Evolutionary conservation across 2,113 vertebrate genomes (phyloP).

Genomic region (Caranx ignobilis): DNA sequence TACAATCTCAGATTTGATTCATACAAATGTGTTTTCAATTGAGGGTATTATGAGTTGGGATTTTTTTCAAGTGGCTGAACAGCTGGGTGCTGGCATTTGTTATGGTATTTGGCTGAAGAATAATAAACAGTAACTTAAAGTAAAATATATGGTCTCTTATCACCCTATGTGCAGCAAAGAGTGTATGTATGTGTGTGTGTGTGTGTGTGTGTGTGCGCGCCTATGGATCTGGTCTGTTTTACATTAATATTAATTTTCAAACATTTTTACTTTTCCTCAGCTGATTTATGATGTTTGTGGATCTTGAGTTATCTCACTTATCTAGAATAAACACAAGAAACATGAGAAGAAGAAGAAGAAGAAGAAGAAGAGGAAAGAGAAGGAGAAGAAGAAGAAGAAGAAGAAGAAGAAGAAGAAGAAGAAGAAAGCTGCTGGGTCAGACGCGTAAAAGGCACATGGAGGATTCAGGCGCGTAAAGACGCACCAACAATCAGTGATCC

Average conservation of each 20-base stretch:
- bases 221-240: background rate
- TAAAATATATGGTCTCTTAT: constrained; percentile 6
- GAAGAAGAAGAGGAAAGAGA: too few relatives aligned
- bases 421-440: constrained; percentile 12
- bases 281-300: constrained; percentile 55
- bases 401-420: too few relatives aligned
- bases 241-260: background rate
- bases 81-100: constrained; percentile 38
- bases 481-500: constrained; percentile 7
- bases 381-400: too few relatives aligned
- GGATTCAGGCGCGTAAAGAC: constrained; percentile 26
- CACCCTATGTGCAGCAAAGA: background rate
- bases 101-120: constrained; percentile 16
- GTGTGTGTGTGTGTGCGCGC: background rate
- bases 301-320: background rate
- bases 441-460: background rate
- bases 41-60: constrained; percentile 27
- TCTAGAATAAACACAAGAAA: constrained; percentile 52
- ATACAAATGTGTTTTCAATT: constrained; percentile 60
- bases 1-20: constrained; percentile 46
- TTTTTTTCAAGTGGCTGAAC: constrained; percentile 37
- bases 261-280: background rate
- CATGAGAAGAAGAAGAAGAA: background rate
- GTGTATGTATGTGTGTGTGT: background rate
- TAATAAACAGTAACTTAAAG: constrained; percentile 47